Percentiles rank a stretch among this genome's conserved stretches.
Evolutionary conservation across 2,888 invertebrate species (phyloP).

Genomic region (Cephus spinipes): DNA sequence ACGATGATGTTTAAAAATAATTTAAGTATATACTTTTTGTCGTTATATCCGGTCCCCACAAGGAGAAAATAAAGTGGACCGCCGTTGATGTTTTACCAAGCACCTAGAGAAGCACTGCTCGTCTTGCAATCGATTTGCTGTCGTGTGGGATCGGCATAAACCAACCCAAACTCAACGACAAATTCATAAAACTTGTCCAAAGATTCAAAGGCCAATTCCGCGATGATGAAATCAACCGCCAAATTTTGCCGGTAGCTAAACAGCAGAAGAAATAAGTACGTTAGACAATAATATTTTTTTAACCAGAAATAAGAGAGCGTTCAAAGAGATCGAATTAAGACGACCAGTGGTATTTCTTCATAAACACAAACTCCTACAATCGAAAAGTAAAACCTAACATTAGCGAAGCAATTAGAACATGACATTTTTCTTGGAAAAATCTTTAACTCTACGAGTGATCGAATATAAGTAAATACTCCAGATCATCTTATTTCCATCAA

Average conservation of each 20-base stretch:
- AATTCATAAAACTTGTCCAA: slow-evolving; percentile 88
- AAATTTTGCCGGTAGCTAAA: slow-evolving; percentile 95
- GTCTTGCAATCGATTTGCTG: slow-evolving; percentile 92
- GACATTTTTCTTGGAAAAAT: slow-evolving; percentile 10
- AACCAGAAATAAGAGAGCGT: slow-evolving; percentile 23
- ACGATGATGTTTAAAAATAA: too few relatives aligned
- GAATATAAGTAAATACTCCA: slow-evolving; percentile 28
- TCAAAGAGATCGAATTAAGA: slow-evolving; percentile 19
- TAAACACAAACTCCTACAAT: too few relatives aligned
- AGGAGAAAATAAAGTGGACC: not conserved
- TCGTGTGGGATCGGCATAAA: slow-evolving; percentile 77
- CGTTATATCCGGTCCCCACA: not conserved
- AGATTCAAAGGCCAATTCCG: slow-evolving; percentile 90
- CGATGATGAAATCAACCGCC: slow-evolving; percentile 86
- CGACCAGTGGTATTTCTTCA: not conserved
- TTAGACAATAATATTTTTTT: slow-evolving; percentile 63
- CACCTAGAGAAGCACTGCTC: slow-evolving; percentile 69
- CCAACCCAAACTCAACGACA: slow-evolving; percentile 84
- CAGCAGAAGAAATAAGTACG: slow-evolving; percentile 65
- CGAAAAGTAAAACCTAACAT: too few relatives aligned
- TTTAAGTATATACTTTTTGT: too few relatives aligned
- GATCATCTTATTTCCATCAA: slow-evolving; percentile 22
- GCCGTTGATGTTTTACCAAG: slow-evolving; percentile 52
- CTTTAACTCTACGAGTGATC: not conserved
- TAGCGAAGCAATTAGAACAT: too few relatives aligned